phyloP scores from a whole-genome alignment of 2,113 vertebrate species.

The Australoheros scitulus region DNA sequence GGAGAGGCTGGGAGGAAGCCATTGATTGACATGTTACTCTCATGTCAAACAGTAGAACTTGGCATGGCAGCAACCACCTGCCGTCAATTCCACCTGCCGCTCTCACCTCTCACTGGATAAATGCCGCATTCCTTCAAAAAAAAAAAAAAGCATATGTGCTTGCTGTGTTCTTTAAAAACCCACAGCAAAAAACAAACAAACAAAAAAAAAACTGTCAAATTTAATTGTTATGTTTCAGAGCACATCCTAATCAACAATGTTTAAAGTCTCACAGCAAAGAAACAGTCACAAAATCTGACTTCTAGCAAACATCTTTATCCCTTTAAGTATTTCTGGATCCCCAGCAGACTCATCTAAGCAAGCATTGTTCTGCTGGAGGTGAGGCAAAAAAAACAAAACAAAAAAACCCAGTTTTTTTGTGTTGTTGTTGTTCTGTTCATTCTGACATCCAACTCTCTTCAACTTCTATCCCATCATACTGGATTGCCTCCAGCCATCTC shows the following conservation, averaged over 20 bases:
- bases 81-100: conserved; percentile 67
- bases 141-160: background rate
- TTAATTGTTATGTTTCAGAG: conserved; percentile 48
- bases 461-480: conserved; percentile 25
- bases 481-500: conserved; percentile 73
- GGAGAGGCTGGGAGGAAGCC: conserved; percentile 75
- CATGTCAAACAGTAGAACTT: conserved; percentile 77
- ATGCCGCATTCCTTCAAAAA: background rate
- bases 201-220: conserved; percentile 35
- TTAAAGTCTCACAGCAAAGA: conserved; percentile 36
- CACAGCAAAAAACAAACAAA: background rate
- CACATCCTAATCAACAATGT: conserved; percentile 45
- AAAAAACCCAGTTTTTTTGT: background rate
- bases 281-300: conserved; percentile 43
- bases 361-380: conserved; percentile 49
- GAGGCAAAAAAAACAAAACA: conserved; percentile 21
- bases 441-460: conserved; percentile 39
- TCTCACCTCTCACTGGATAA: conserved; percentile 42
- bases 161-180: conserved; percentile 3
- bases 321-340: conserved; percentile 67
- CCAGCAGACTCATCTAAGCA: conserved; percentile 26
- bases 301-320: conserved; percentile 61
- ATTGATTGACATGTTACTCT: conserved; percentile 79
- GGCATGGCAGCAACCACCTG: conserved; percentile 75
- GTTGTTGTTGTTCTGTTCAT: conserved; percentile 40